Evolutionary conservation across 2,113 vertebrate species (phyloP), one percentile per base, ranked within the genome.

Genomic region (Hydropotes inermis): DNA sequence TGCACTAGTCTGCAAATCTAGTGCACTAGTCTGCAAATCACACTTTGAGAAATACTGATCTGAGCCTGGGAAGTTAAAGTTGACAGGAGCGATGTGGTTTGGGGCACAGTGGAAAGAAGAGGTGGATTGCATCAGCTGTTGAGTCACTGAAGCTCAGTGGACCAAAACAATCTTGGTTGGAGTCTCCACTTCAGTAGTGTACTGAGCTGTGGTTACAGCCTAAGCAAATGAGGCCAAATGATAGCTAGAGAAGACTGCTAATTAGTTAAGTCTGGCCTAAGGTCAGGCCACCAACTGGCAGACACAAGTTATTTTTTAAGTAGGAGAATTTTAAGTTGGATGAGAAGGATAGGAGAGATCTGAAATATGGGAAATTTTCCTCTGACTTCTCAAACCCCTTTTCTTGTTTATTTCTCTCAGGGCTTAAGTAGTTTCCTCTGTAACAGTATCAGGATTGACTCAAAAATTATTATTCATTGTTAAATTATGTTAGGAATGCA

Each of bases 401-500:
- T 91, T 87, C 89, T 16, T 64, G 23, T 89, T 97, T n/a, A 78
- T 98, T 90, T 70, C 21, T 97, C 50, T 88, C n/a, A 93, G 74
- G 14, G 13, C 14, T 96, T 95, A 83, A 83, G 70, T 95, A 89
- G 88, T 86, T 89, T 96, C 82, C 94, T 97, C 50, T 47, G 54
- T 74, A 90, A 94, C 74, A 89, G 7, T 89, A 61, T 76, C 58
- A 97, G 6, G 93, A 89, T 89, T 96, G 84, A 90, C 89, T 97
- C 88, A 88, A 93, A 85, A 94, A 97, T 89, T 90, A 82, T 64
- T 97, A 78, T 58, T 98, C 94, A 96, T 47, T 86, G 2, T 83
- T 79, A 93, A 97, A 58, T 91, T 90, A 93, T 78, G 83, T 97
- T 89, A 97, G 95, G 94, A 97, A 98, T 98, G 25, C 57, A 84